A percentile compares a stretch with the other conserved stretches of the same genome.
These are phyloP conservation scores for Oreochromis spilurus DNA, from an alignment of 2,113 vertebrate species.

Conservation along the genomic window DNA sequence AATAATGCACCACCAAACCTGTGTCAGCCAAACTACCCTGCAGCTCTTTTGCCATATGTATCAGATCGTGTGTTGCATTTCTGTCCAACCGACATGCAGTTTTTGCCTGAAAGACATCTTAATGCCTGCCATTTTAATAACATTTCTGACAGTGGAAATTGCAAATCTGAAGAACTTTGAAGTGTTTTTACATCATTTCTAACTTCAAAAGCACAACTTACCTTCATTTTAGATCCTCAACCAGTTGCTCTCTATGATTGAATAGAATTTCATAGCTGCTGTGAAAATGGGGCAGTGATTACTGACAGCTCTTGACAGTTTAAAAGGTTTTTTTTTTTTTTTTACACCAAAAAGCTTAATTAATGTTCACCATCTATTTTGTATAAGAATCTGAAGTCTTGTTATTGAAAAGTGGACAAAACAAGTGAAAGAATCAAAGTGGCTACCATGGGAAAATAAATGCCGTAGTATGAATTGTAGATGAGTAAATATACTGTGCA, in stretches of 20 bases:
- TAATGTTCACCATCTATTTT: not conserved
- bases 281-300: not conserved
- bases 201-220: not conserved
- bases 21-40: not conserved
- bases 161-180: not conserved
- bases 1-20: not conserved
- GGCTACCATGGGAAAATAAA: not conserved
- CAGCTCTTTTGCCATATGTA: not conserved
- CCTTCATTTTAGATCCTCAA: not conserved
- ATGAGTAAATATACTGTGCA: not conserved
- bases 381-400: not conserved
- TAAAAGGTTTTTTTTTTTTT: not conserved
- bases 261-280: not conserved
- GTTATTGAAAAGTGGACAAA: not conserved
- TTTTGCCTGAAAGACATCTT: not conserved
- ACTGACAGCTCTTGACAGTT: not conserved
- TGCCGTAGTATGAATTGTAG: not conserved
- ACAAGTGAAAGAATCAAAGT: not conserved
- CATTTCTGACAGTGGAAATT: rapidly evolving
- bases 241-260: not conserved
- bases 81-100: not conserved
- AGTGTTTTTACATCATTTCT: not conserved
- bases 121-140: not conserved
- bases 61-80: not conserved
- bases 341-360: not conserved